These are phyloP conservation scores for Gymnodraco acuticeps DNA, from an alignment of 2,797 vertebrate genomes.

Conservation along the genomic window DNA sequence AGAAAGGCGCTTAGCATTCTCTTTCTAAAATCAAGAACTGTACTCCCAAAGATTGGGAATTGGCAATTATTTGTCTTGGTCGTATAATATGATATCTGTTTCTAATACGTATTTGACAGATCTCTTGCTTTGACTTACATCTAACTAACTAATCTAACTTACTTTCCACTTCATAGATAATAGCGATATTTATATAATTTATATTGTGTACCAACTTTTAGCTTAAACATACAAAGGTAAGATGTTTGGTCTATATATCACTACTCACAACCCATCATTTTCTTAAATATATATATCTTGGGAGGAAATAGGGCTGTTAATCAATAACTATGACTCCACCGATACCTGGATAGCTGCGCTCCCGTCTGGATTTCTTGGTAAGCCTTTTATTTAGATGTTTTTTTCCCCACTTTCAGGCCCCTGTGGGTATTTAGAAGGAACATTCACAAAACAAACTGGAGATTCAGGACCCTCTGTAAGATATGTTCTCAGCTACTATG, in stretches of 20 bases:
- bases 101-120: no score
- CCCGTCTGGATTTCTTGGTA: slow-evolving; percentile 29
- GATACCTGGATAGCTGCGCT: slow-evolving; percentile 28
- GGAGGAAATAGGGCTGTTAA: slow-evolving; percentile 22
- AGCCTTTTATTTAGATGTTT: slow-evolving; percentile 18
- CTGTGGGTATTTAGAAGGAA: slow-evolving; percentile 7
- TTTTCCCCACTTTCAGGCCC: neutral
- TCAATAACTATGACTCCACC: slow-evolving; percentile 13
- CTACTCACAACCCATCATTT: slow-evolving; percentile 2
- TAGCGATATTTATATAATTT: no score
- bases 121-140: neutral
- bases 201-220: no score
- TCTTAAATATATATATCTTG: neutral
- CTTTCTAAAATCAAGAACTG: neutral
- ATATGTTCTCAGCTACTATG: neutral
- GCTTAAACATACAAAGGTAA: no score
- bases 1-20: slow-evolving; percentile 26
- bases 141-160: no score
- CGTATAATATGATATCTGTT: no score
- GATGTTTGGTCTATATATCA: no score
- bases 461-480: slow-evolving; percentile 4
- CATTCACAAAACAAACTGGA: neutral
- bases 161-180: no score
- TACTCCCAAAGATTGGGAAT: neutral
- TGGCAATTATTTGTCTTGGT: no score